Percentiles rank a stretch among this genome's conserved stretches.
Conservation (phyloP, 2,797 vertebrate species). For the Saxicola maurus region DNA sequence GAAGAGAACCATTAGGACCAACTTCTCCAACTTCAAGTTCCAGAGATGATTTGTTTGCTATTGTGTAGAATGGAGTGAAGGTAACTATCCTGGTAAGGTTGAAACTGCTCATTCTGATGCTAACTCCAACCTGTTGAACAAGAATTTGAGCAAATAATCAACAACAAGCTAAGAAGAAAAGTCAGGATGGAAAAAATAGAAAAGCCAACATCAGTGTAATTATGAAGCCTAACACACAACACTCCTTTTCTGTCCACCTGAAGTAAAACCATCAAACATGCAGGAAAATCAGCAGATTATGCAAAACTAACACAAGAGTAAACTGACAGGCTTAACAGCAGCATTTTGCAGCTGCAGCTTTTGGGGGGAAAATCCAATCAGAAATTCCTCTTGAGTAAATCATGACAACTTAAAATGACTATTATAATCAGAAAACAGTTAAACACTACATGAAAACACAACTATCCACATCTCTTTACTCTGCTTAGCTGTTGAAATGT, state of each 20-base stretch:
- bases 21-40: constrained; percentile 95
- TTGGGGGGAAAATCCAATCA: background rate
- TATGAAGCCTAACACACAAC: background rate
- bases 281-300: background rate
- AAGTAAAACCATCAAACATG: background rate
- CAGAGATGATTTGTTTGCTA: constrained; percentile 89
- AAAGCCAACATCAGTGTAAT: background rate
- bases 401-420: background rate
- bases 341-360: background rate
- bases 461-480: background rate
- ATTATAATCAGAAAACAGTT: background rate
- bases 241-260: background rate
- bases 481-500: background rate
- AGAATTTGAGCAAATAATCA: background rate
- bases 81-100: constrained; percentile 91
- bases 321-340: background rate
- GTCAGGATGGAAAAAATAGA: background rate
- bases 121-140: constrained; percentile 85
- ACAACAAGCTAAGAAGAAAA: background rate
- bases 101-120: constrained; percentile 94
- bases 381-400: background rate
- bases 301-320: background rate
- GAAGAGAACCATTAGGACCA: constrained; percentile 58
- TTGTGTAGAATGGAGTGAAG: constrained; percentile 91
- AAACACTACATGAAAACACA: background rate